Conservation (phyloP, 2,113 vertebrate genomes). For the Stigmatopora nigra region DNA sequence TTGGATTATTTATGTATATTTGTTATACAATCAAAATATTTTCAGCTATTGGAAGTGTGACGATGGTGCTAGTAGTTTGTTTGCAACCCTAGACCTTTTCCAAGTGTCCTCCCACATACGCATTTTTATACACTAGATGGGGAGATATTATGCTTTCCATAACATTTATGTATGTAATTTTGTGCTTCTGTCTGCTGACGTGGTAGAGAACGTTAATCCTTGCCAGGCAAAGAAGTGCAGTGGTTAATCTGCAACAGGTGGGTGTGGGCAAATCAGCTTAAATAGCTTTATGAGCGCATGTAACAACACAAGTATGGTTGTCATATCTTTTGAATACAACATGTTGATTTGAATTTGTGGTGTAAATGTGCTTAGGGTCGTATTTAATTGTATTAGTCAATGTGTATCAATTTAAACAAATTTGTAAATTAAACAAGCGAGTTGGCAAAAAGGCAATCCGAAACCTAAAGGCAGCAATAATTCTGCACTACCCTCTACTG, state of each 20-base stretch:
- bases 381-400: not conserved
- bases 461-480: not conserved
- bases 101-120: too few relatives aligned
- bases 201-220: conserved; percentile 51
- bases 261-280: conserved; percentile 15
- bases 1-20: too few relatives aligned
- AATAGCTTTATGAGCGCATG: conserved; percentile 6
- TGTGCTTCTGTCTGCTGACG: conserved; percentile 21
- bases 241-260: conserved; percentile 53
- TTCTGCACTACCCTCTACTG: too few relatives aligned
- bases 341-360: too few relatives aligned
- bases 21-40: too few relatives aligned
- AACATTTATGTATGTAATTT: not conserved
- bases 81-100: too few relatives aligned
- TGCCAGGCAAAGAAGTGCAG: conserved; percentile 36
- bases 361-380: too few relatives aligned
- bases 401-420: not conserved
- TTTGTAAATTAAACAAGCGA: not conserved
- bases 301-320: not conserved
- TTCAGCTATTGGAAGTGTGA: too few relatives aligned
- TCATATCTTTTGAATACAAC: too few relatives aligned
- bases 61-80: too few relatives aligned
- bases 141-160: not conserved
- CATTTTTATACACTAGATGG: not conserved
- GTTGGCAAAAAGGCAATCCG: too few relatives aligned